Evolutionary conservation across 2,888 invertebrate genomes (phyloP), one percentile per base, ranked within the genome.

Genomic region (Rhaphigaster nebulosa): DNA sequence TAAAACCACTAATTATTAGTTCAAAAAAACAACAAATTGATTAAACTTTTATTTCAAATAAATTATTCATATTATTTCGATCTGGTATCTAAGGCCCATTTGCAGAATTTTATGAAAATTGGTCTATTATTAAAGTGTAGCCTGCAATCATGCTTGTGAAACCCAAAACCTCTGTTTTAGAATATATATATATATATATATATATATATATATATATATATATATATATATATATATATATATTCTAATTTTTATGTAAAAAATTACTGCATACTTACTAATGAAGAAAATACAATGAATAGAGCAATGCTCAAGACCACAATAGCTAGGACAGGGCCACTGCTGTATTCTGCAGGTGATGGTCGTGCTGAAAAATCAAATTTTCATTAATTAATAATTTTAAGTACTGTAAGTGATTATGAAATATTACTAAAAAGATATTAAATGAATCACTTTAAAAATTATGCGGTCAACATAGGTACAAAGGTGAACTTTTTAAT

Each of bases 281-380:
- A 41, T 60, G 88, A 88, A 56, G 88, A 56, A 60, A 65, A 88
- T 54, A 41, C 60, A 10, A 88, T n/a, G 18, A 88, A 88, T 41
- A 88, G n/a, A 56, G 88, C 54, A 56, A 88, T 60, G 20, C 88
- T 88, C 54, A 88, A 56, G 41, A 23, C 38, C 54, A 88, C 60
- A 60, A 45, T 88, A 38, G 65, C 56, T 26, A 88, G 10, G 13
- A 56, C 54, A 41, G 60, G 54, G 29, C 38, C 60, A 60, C 65
- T 60, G 23, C 38, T 56, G 10, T 41, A 60, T 41, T 88, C 88
- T 54, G 88, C 38, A 38, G 29, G 23, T 8, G 20, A 60, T 29
- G 41, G 38, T 26, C 84, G 45, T n/a, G 41, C 84, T 84, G 84
- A 26, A 45, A 84, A 84, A 84, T 13, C 45, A 23, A 84, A 41